Evolutionary conservation across 2,113 vertebrate genomes (phyloP).

Genomic region (Lophochroa leadbeateri): DNA sequence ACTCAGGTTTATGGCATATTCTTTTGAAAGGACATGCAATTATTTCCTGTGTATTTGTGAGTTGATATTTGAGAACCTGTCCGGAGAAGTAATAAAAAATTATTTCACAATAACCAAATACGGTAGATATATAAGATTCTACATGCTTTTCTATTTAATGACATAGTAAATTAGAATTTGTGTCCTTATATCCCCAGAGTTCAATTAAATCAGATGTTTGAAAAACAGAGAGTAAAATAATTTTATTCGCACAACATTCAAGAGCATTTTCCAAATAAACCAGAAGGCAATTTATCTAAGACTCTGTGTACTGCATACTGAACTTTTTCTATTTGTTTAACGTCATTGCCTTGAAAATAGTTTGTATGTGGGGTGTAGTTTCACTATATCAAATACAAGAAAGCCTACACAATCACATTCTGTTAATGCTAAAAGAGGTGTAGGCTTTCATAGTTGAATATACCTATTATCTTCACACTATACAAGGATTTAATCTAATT

Average conservation of each 20-base stretch:
- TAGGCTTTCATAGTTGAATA: background rate
- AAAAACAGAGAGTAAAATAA: background rate
- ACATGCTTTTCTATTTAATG: slow-evolving; percentile 21
- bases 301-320: background rate
- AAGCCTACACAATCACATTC: background rate
- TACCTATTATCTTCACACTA: background rate
- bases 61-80: background rate
- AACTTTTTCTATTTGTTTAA: slow-evolving; percentile 9
- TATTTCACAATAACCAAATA: background rate
- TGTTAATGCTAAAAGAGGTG: background rate
- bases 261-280: slow-evolving; percentile 46
- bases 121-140: background rate
- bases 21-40: background rate
- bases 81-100: background rate
- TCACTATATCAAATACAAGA: background rate
- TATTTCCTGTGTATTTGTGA: background rate
- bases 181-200: slow-evolving; percentile 3
- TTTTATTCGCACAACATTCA: slow-evolving; percentile 7
- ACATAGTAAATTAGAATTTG: slow-evolving; percentile 38
- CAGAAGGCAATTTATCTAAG: slow-evolving; percentile 17
- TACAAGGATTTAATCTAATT: background rate
- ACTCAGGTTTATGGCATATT: background rate
- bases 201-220: slow-evolving; percentile 59
- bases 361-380: background rate
- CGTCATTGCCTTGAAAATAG: background rate